Base-by-base conservation (phyloP, 2,888 invertebrate species). In the Acutogordius australiensis region DNA sequence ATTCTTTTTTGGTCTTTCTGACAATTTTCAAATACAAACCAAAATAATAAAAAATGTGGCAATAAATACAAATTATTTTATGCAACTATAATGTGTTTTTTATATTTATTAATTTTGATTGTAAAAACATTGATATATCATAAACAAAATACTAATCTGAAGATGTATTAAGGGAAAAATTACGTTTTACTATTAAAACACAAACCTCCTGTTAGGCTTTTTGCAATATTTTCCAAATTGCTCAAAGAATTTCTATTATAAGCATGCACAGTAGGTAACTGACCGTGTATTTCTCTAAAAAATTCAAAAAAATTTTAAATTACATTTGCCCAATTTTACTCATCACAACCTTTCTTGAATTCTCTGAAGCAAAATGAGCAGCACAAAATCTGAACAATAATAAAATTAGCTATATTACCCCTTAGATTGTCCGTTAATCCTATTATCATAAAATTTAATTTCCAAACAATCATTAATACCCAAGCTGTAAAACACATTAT, bases 391-490 rank as follows among this genome's bases (percentile, higher is more conserved):
- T 75, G 63, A 1, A 28, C 1, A 45, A 21, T 13, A 56, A 59
- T 18, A 37, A 27, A 21, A 28, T 60, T 60, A 66, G 65, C 62
- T 67, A 66, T 61, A 65, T 67, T 63, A 68, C 68, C 97, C 88
- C 76, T 94, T 94, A 0, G 88, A 90, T 72, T 91, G 91, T 28
- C 94, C 94, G 75, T 94, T 94, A 37, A 88, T 83, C 67, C 94
- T 79, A 75, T 97, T 97, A 74, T 97, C 97, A 75, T 91, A 91
- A 75, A 97, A 99, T 74, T 94, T 94, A 44, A 97, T 88, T 71
- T 99, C 97, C 67, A 88, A 78, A 68, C 97, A 81, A 74, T 97
- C 94, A 61, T 77, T 78, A 2, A 91, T 83, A 58, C 91, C 91
- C 66, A 85, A 77, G 65, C 81, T 81, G 60, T 79, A 78, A 63